Evolutionary conservation across 1,140 invertebrate genomes (phyloP).

Genomic region (Drosophila virilis): DNA sequence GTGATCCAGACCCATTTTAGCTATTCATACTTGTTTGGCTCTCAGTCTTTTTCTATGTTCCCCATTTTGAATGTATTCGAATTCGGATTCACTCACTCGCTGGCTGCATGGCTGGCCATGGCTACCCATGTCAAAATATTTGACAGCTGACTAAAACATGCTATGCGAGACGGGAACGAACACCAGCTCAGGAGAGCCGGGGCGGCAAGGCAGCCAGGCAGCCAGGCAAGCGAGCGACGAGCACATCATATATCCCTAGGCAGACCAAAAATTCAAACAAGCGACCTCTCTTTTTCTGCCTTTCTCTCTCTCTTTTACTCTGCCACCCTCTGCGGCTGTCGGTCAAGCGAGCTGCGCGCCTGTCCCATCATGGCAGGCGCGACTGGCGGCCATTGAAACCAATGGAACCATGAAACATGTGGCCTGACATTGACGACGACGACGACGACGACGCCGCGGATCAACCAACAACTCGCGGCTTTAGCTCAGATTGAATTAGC

Average conservation of each 20-base stretch:
- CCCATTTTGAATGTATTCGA: slow-evolving; percentile 63
- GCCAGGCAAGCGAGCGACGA: slow-evolving; percentile 40
- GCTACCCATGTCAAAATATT: slow-evolving; percentile 84
- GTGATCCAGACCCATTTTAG: not conserved
- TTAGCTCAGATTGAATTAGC: not conserved
- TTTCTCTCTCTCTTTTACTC: slow-evolving; percentile 3
- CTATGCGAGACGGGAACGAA: slow-evolving; percentile 58
- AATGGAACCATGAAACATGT: slow-evolving; percentile 60
- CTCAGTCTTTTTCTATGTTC: slow-evolving; percentile 52
- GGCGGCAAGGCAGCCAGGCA: slow-evolving; percentile 45
- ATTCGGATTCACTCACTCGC: slow-evolving; percentile 51
- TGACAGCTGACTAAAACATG: slow-evolving; percentile 84
- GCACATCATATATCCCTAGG: slow-evolving; percentile 67
- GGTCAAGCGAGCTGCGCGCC: slow-evolving; percentile 43
- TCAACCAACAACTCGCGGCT: not conserved
- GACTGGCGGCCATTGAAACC: slow-evolving; percentile 63
- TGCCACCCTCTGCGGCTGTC: slow-evolving; percentile 17
- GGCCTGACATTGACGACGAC: slow-evolving; percentile 65
- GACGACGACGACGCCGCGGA: slow-evolving; percentile 13
- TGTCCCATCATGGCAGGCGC: slow-evolving; percentile 59
- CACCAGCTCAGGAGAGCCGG: slow-evolving; percentile 24
- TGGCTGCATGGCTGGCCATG: slow-evolving; percentile 59
- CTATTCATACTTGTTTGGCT: slow-evolving; percentile 33
- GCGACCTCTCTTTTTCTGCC: slow-evolving; percentile 1
- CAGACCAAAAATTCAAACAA: slow-evolving; percentile 48